Conservation (phyloP, 2,113 vertebrate species). For the Spizaetus ornatus region DNA sequence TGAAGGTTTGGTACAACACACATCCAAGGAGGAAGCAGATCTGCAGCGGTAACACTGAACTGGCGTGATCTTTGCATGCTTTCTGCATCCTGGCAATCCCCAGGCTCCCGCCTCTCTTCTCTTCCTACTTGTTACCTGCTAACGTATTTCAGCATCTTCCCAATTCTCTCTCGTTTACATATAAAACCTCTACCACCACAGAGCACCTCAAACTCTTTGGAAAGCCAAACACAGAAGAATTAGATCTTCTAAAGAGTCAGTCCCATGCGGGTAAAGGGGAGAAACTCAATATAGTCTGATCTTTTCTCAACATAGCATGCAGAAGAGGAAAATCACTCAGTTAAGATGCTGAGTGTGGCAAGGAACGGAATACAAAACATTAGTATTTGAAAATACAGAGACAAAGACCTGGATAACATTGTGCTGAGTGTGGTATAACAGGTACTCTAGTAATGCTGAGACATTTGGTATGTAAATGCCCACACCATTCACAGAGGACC, state of each 20-base stretch:
- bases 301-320: background rate
- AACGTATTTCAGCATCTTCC: background rate
- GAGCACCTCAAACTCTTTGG: background rate
- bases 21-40: background rate
- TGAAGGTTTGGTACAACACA: background rate
- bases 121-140: background rate
- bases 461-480: slow-evolving; percentile 52
- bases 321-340: background rate
- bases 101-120: background rate
- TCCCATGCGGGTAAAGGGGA: background rate
- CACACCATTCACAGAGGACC: slow-evolving; percentile 29
- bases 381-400: background rate
- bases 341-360: background rate
- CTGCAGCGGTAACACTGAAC: background rate
- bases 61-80: background rate
- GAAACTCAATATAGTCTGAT: background rate
- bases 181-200: background rate
- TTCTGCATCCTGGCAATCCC: background rate
- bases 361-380: background rate
- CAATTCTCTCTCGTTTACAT: background rate
- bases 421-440: slow-evolving; percentile 35
- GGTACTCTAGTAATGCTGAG: slow-evolving; percentile 48
- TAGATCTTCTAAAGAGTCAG: background rate
- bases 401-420: slow-evolving; percentile 17
- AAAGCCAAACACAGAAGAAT: background rate